Evolutionary conservation across 64 coral and sea anemone species (phyloP).

Genomic region (Acropora yongei): DNA sequence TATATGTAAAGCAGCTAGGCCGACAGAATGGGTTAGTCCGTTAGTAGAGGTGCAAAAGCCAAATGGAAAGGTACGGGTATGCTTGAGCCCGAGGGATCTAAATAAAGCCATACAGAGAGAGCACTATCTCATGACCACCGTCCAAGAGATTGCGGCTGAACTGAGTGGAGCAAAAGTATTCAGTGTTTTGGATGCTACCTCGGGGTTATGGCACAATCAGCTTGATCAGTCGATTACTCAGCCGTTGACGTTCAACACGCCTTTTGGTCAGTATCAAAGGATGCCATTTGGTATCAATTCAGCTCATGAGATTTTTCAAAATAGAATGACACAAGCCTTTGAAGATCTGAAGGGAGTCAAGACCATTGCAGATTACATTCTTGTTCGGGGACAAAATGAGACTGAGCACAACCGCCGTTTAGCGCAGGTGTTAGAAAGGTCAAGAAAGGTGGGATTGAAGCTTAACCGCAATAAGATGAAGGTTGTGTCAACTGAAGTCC

Average conservation of each 20-base stretch:
- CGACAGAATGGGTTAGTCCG: background rate
- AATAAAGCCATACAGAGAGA: slow-evolving; percentile 4
- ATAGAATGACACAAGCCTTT: too few relatives aligned
- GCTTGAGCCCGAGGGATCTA: too few relatives aligned
- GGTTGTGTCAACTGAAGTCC: background rate
- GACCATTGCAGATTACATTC: background rate
- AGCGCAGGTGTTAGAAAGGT: slow-evolving; percentile 9
- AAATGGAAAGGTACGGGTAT: too few relatives aligned
- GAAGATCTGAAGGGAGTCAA: background rate
- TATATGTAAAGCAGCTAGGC: background rate
- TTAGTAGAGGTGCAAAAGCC: background rate
- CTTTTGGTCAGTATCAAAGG: background rate
- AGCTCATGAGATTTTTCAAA: background rate
- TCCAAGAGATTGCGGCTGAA: background rate
- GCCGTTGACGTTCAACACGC: background rate
- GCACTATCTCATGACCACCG: background rate
- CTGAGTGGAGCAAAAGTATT: background rate
- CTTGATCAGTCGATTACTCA: background rate
- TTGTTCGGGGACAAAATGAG: too few relatives aligned
- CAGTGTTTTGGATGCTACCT: background rate
- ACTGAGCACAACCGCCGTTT: background rate
- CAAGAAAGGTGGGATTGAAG: slow-evolving; percentile 36
- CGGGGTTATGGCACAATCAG: background rate
- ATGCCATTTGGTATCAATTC: background rate
- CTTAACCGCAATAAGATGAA: background rate